Percentiles rank a stretch among this genome's conserved stretches.
phyloP scores from a whole-genome alignment of 2,113 vertebrate genomes.

The Ellobius talpinus region DNA sequence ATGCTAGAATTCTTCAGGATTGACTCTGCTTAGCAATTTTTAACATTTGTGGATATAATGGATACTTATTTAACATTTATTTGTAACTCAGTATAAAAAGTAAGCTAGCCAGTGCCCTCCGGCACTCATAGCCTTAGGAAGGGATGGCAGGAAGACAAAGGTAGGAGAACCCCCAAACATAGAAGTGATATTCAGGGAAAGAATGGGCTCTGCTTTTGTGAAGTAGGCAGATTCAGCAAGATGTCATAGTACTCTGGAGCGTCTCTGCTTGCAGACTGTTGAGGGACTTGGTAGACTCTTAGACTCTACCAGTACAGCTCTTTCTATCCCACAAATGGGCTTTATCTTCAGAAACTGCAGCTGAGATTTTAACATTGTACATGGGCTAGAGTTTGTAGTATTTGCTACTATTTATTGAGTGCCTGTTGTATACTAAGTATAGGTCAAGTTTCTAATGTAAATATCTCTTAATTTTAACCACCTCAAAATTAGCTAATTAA shows the following conservation, averaged over 20 bases:
- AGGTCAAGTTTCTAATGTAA: neutral
- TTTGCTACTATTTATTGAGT: neutral
- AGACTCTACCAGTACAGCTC: neutral
- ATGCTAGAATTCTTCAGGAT: conserved; percentile 45
- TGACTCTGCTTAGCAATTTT: conserved; percentile 48
- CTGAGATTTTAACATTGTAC: neutral
- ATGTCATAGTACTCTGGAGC: neutral
- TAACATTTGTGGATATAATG: conserved; percentile 55
- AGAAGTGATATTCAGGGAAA: neutral
- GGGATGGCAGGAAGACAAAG: neutral
- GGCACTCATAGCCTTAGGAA: neutral
- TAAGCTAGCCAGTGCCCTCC: neutral
- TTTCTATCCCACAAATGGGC: conserved; percentile 1
- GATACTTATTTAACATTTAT: conserved; percentile 48
- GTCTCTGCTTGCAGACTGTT: neutral
- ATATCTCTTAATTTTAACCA: neutral
- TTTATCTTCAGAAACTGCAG: conserved; percentile 39
- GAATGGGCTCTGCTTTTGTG: neutral
- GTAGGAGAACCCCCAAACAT: neutral
- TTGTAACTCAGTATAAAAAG: conserved; percentile 36
- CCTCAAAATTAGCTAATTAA: neutral
- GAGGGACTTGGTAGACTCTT: neutral
- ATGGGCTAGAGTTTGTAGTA: neutral
- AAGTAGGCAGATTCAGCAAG: neutral
- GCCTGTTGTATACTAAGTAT: neutral